Base-by-base conservation (phyloP, 2,888 invertebrate species). In the Teleogryllus oceanicus region DNA sequence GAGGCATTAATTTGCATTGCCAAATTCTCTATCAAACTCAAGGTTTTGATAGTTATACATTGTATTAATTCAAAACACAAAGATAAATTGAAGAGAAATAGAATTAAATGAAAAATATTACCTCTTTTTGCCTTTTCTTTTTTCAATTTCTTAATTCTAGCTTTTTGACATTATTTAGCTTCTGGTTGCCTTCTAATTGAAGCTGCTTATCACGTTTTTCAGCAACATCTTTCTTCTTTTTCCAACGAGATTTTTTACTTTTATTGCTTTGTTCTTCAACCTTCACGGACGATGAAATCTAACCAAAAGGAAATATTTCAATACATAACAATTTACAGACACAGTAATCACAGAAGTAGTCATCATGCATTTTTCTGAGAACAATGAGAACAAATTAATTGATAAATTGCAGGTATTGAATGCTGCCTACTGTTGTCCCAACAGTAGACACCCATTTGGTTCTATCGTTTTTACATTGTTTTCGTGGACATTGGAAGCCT, bases 141-240 rank as follows among this genome's bases (percentile, higher is more conserved):
- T 84, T 90, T 92, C 83, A 90, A 89, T 82, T 92, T 93, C 84
- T 93, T 93, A 92, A 92, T 82, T 91, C 90, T 82, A 89, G 87
- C 83, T 92, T 92, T 50, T 89, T 89, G 2, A 89, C 84, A 85
- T 90, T 89, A 84, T 92, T 92, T 20, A 91, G 84, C 82, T 89
- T 88, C 85, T 89, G 89, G 85, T 93, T 93, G 82, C 94, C 94
- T 86, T 93, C 93, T 78, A 94, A 85, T 78, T 89, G 88, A 89
- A 92, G 91, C 85, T 91, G 89, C 0, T 93, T 92, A 86, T 94
- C 92, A 2, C 84, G 81, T 85, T 91, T 92, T 50, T 88, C 87
- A 77, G 87, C 87, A 81, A 86, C 87, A 50, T 84, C 84, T 16
- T 83, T 80, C 83, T 76, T 89, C 88, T 49, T 86, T 89, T 74